A percentile compares a stretch with the other conserved stretches of the same genome.
Evolutionary conservation across 2,888 invertebrate genomes (phyloP).

Genomic region (Alcis repandata): DNA sequence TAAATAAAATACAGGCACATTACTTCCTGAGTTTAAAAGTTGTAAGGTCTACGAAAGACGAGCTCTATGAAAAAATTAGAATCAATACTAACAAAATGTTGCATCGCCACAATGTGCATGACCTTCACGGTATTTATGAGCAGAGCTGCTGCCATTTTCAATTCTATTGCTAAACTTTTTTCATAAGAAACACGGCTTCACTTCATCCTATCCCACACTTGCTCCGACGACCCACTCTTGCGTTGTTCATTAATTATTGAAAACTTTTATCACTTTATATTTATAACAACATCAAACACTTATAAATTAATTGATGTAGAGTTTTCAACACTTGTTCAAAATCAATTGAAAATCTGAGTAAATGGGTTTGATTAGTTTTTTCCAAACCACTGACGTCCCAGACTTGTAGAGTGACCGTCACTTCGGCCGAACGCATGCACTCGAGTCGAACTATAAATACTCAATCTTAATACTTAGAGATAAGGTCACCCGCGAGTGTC

Average conservation of each 20-base stretch:
- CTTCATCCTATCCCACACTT: constrained; percentile 75
- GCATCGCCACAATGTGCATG: constrained; percentile 71
- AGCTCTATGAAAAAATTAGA: not conserved
- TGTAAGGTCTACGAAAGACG: too few relatives aligned
- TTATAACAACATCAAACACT: too few relatives aligned
- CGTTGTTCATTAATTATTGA: constrained; percentile 66
- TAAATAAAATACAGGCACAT: too few relatives aligned
- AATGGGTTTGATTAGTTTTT: not conserved
- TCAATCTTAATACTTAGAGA: not conserved
- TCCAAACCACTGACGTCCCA: not conserved
- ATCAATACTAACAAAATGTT: constrained; percentile 75
- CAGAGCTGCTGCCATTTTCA: constrained; percentile 54
- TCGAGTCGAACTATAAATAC: not conserved
- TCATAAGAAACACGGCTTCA: constrained; percentile 28
- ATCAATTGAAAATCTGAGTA: not conserved
- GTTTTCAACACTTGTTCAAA: not conserved
- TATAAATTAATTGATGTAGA: not conserved
- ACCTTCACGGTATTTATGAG: constrained; percentile 72
- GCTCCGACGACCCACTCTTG: constrained; percentile 50
- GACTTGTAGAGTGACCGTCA: not conserved
- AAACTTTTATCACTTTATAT: constrained; percentile 43
- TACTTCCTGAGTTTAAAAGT: too few relatives aligned
- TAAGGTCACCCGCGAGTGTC: not conserved
- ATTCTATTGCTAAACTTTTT: constrained; percentile 17
- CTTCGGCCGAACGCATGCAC: not conserved